Evolutionary conservation across 2,888 invertebrate species (phyloP), one percentile per base, ranked within the genome.

Genomic region (Trachelus stipa): DNA sequence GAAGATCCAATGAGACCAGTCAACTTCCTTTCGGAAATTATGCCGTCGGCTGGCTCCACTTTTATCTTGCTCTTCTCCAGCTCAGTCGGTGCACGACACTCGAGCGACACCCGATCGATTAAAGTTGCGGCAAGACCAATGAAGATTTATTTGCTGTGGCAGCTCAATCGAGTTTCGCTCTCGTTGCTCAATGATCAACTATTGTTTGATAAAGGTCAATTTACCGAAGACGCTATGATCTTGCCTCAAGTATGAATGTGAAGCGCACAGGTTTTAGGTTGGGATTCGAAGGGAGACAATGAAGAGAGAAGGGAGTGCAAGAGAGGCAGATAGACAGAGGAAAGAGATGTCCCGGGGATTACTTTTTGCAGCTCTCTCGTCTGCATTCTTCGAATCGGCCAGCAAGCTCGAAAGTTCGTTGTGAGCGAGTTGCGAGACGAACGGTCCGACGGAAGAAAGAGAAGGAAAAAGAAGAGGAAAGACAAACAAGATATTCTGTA

Each of bases 371-470:
- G 76, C 81, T 81, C 83, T 82, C 79, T 84, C 79, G 86, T 85
- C 88, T 88, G 88, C 88, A 88, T 89, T 89, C 88, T 86, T 83
- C 79, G 79, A 80, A 76, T 84, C 84, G 87, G 87, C 83, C 88
- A 88, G 88, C 84, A 87, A 88, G 88, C 88, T 88, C n/a, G 77
- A 15, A 81, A 83, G 84, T 84, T 79, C 85, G 83, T 84, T 83
- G 83, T 80, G 79, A 81, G 82, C 15, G 40, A 37, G 37, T 15
- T 15, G 37, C 37, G 37, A 40, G 40, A 40, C 15, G 6, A 15
- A 40, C 15, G 40, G 40, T 6, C 11, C 56, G 75, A 71, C 68
- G 69, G 33, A 15, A 9, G 69, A 34, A 73, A 76, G 79, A 78
- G 78, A 80, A 76, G 68, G 31, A 73, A 30, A 6, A 34, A 68